Evolutionary conservation across 2,888 invertebrate species (phyloP).

Genomic region (Sesia bembeciformis): DNA sequence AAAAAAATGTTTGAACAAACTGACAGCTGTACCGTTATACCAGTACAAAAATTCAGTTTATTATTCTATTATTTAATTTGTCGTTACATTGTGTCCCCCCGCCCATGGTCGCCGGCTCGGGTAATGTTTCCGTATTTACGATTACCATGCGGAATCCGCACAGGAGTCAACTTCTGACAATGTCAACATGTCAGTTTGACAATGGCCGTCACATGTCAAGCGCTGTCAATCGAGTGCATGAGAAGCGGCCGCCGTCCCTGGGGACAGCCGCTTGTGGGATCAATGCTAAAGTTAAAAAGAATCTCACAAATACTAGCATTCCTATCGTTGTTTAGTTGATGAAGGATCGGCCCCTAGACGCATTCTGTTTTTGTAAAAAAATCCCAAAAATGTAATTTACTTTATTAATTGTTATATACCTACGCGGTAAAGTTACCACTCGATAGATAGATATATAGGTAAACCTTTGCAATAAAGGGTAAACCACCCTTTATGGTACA

Average conservation of each 20-base stretch:
- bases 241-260: constrained; percentile 49
- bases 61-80: constrained; percentile 72
- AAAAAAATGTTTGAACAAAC: constrained; percentile 1
- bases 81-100: constrained; percentile 53
- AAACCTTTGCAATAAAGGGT: too few species aligned
- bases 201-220: constrained; percentile 66
- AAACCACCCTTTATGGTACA: too few species aligned
- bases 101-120: constrained; percentile 25
- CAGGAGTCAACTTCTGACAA: constrained; percentile 70
- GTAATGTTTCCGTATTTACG: constrained; percentile 65
- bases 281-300: constrained; percentile 31
- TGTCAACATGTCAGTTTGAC: constrained; percentile 70
- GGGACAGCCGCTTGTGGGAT: constrained; percentile 43
- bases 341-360: constrained; percentile 52
- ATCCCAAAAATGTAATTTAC: too few species aligned
- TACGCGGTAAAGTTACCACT: too few species aligned
- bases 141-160: constrained; percentile 64
- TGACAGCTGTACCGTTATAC: constrained; percentile 42
- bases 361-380: background rate
- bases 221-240: constrained; percentile 63
- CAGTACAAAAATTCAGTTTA: constrained; percentile 35
- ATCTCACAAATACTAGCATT: constrained; percentile 34
- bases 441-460: too few species aligned
- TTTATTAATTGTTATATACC: too few species aligned
- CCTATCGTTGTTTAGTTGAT: constrained; percentile 36